Evolutionary conservation across 2,113 vertebrate species (phyloP).

Genomic region (Chunga burmeisteri): DNA sequence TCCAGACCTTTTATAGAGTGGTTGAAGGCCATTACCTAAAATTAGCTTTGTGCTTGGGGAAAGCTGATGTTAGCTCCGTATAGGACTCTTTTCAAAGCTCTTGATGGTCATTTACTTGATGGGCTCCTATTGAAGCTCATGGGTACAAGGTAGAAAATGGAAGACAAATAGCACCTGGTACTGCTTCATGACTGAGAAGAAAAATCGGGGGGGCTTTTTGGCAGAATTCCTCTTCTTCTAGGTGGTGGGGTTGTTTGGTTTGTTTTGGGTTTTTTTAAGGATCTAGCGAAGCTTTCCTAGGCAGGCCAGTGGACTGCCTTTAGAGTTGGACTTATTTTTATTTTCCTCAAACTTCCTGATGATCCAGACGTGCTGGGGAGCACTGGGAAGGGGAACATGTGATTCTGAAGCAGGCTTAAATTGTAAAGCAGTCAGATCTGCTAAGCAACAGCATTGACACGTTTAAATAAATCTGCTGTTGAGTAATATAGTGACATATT

Average conservation of each 20-base stretch:
- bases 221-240: neutral
- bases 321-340: neutral
- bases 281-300: neutral
- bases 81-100: slow-evolving; percentile 2
- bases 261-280: neutral
- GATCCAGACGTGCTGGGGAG: neutral
- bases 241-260: neutral
- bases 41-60: slow-evolving; percentile 30
- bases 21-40: slow-evolving; percentile 50
- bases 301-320: neutral
- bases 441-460: slow-evolving; percentile 62
- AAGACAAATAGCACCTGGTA: neutral
- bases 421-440: slow-evolving; percentile 34
- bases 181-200: neutral
- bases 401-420: neutral
- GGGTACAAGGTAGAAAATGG: neutral
- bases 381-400: neutral
- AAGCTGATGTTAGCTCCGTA: neutral
- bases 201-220: neutral
- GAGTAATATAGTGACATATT: slow-evolving; percentile 64
- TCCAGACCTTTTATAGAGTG: neutral
- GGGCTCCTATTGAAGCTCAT: neutral
- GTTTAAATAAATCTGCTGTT: slow-evolving; percentile 47
- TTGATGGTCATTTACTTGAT: slow-evolving; percentile 34
- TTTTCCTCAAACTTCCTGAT: neutral